These are phyloP conservation scores for Rhynchophorus ferrugineus DNA, from an alignment of 1,140 invertebrate species.

Conservation along the genomic window DNA sequence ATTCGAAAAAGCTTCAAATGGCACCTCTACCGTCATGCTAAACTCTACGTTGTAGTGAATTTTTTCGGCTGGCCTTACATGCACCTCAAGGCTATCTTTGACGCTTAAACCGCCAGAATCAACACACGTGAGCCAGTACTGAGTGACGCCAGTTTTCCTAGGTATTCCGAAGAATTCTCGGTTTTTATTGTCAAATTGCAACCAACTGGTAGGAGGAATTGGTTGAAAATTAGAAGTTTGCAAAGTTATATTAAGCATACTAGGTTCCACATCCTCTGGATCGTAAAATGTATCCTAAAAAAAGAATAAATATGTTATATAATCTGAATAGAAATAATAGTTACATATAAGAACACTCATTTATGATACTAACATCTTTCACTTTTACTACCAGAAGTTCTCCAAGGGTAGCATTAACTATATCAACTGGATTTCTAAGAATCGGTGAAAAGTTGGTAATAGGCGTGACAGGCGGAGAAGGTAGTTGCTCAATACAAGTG, in stretches of 20 bases:
- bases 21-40: constrained; percentile 67
- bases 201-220: constrained; percentile 66
- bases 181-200: constrained; percentile 82
- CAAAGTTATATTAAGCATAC: constrained; percentile 64
- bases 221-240: constrained; percentile 61
- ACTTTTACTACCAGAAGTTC: constrained; percentile 72
- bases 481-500: constrained; percentile 48
- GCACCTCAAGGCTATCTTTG: constrained; percentile 72
- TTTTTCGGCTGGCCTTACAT: constrained; percentile 51
- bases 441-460: constrained; percentile 63
- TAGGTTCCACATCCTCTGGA: constrained; percentile 70
- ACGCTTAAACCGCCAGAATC: constrained; percentile 60
- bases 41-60: constrained; percentile 61
- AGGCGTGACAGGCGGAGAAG: constrained; percentile 46
- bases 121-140: constrained; percentile 71
- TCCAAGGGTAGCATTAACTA: constrained; percentile 70
- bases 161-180: constrained; percentile 86
- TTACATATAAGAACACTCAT: too few species aligned
- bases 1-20: constrained; percentile 62
- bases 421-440: constrained; percentile 76
- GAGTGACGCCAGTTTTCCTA: constrained; percentile 58
- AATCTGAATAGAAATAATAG: constrained; percentile 2
- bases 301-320: background rate
- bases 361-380: constrained; percentile 55
- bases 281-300: constrained; percentile 83